Evolutionary conservation across 2,113 vertebrate species (phyloP).

Genomic region (Mixornis gularis): DNA sequence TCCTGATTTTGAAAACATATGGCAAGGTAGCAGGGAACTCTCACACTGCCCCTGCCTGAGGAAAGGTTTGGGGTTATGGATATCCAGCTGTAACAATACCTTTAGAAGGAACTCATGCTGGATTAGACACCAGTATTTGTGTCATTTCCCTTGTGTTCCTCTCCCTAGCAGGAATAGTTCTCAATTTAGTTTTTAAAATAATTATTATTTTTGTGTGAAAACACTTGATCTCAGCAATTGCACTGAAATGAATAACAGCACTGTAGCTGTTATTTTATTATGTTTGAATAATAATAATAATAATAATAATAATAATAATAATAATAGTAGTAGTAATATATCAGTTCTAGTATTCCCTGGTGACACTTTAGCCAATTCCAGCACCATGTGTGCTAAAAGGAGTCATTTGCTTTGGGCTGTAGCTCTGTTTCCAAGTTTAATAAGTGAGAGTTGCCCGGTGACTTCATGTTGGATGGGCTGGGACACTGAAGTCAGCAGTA

Average conservation of each 20-base stretch:
- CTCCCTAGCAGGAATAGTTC: not conserved
- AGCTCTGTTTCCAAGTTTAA: not conserved
- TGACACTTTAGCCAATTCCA: not conserved
- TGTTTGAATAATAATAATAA: not conserved
- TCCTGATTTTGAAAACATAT: not conserved
- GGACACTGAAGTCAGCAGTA: not conserved
- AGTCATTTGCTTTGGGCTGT: not conserved
- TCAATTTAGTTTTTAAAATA: not conserved
- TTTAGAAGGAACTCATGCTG: not conserved
- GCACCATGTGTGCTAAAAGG: not conserved
- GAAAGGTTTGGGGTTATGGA: not conserved
- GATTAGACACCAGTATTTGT: not conserved
- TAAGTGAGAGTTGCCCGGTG: not conserved
- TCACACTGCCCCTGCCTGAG: not conserved
- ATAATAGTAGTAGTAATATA: not conserved
- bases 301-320: not conserved
- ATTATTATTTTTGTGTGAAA: not conserved
- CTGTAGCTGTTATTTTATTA: not conserved
- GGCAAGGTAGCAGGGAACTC: not conserved
- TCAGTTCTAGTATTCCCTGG: not conserved
- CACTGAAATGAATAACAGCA: too few relatives aligned
- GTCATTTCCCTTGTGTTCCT: not conserved
- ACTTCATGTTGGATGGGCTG: rapidly evolving
- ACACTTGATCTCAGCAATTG: not conserved
- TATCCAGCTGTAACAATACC: not conserved